These are phyloP conservation scores for Talpa occidentalis DNA, from an alignment of 2,113 vertebrate genomes.

Conservation along the genomic window DNA sequence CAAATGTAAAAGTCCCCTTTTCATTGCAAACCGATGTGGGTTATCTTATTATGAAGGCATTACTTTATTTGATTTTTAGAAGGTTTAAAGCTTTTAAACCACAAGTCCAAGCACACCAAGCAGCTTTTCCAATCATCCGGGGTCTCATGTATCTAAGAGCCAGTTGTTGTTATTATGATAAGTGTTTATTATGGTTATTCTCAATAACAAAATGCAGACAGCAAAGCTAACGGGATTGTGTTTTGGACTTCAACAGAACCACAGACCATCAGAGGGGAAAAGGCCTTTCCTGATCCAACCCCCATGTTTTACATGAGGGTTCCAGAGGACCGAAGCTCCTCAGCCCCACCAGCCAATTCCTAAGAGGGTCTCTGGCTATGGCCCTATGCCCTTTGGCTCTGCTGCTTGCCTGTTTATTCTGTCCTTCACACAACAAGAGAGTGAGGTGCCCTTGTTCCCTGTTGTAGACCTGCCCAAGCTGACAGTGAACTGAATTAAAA, in stretches of 20 bases:
- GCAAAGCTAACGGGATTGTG: conserved; percentile 42
- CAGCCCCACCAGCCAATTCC: not conserved
- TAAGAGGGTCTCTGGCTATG: not conserved
- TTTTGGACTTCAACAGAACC: conserved; percentile 14
- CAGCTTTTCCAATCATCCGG: conserved; percentile 43
- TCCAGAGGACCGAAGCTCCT: not conserved
- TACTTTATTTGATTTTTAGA: conserved; percentile 19
- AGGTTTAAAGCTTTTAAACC: conserved; percentile 35
- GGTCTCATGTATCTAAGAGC: conserved; percentile 5
- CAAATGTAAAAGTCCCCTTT: conserved; percentile 21
- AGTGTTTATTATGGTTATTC: conserved; percentile 50
- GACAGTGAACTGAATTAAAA: not conserved
- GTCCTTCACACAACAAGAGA: not conserved
- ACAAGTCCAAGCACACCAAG: conserved; percentile 15
- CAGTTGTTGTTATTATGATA: not conserved
- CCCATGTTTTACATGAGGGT: not conserved
- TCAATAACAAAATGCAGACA: conserved; percentile 48
- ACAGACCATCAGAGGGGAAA: not conserved
- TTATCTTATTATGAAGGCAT: conserved; percentile 24
- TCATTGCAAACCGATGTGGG: not conserved
- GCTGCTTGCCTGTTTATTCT: not conserved
- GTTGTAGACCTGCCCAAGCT: not conserved
- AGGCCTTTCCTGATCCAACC: conserved; percentile 19
- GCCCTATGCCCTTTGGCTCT: not conserved
- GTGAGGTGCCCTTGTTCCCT: not conserved